A percentile compares a stretch with the other conserved stretches of the same genome.
Conservation (phyloP, 2,113 vertebrate genomes). For the Takifugu flavidus region DNA sequence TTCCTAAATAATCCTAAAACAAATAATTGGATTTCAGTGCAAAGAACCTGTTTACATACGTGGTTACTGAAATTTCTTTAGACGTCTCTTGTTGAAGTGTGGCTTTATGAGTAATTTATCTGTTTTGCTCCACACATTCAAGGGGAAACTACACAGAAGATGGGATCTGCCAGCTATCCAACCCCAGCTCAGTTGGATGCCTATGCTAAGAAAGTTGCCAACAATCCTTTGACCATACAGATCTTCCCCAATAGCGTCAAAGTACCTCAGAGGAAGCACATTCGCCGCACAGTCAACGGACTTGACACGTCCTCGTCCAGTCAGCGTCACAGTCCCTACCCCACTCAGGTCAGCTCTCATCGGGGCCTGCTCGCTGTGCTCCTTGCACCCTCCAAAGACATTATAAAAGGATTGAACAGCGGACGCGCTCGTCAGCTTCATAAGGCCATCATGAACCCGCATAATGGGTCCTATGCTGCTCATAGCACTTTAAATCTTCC, state of each 20-base stretch:
- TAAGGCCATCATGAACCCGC: slow-evolving; percentile 90
- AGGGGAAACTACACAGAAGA: slow-evolving; percentile 99
- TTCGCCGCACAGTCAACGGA: slow-evolving; percentile 97
- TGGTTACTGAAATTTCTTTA: too few relatives aligned
- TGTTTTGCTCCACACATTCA: slow-evolving; percentile 45
- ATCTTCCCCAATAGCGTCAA: slow-evolving; percentile 98
- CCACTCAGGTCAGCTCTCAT: slow-evolving; percentile 87
- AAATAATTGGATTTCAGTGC: too few relatives aligned
- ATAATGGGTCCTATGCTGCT: slow-evolving; percentile 82
- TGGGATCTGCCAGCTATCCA: slow-evolving; percentile 98
- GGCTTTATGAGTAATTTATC: neutral
- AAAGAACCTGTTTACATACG: too few relatives aligned
- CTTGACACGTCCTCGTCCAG: slow-evolving; percentile 86
- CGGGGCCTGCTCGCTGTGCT: slow-evolving; percentile 94
- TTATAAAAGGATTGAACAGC: slow-evolving; percentile 89
- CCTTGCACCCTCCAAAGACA: slow-evolving; percentile 84
- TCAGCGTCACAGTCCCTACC: slow-evolving; percentile 95
- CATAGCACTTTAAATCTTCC: slow-evolving; percentile 97
- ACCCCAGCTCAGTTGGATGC: slow-evolving; percentile 99
- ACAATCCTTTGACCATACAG: slow-evolving; percentile 96
- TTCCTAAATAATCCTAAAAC: too few relatives aligned
- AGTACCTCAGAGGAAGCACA: slow-evolving; percentile 97
- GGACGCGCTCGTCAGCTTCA: slow-evolving; percentile 82
- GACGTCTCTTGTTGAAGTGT: neutral
- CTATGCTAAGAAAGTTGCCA: slow-evolving; percentile 99